phyloP scores from a whole-genome alignment of 2,888 invertebrate species.

The Polydrusus tereticollis region DNA sequence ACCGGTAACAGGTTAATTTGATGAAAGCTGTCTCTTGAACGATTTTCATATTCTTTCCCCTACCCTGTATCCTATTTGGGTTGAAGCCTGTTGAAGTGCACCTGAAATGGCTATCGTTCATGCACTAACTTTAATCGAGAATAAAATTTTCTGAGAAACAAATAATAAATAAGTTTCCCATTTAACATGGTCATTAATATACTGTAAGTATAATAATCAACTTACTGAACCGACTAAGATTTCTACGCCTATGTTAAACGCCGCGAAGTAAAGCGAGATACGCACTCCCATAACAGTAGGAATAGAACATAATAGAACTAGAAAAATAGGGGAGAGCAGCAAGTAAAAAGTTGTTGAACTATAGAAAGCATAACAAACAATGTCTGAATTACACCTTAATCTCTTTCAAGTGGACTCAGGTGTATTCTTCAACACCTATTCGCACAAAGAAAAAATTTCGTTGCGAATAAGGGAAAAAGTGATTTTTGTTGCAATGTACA shows the following conservation, averaged over 20 bases:
- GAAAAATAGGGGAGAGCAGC: slow-evolving; percentile 20
- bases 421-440: slow-evolving; percentile 65
- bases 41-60: too few species aligned
- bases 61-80: too few species aligned
- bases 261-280: slow-evolving; percentile 8
- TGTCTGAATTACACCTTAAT: slow-evolving; percentile 61
- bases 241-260: slow-evolving; percentile 5
- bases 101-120: too few species aligned
- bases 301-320: slow-evolving; percentile 22
- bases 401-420: slow-evolving; percentile 66
- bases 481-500: not conserved
- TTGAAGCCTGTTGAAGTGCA: too few species aligned
- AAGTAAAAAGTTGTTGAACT: slow-evolving; percentile 34
- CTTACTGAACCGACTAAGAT: not conserved
- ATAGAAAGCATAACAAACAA: slow-evolving; percentile 47
- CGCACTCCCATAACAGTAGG: slow-evolving; percentile 16
- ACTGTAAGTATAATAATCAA: too few species aligned
- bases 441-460: slow-evolving; percentile 53
- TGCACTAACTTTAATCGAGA: too few species aligned
- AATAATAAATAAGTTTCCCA: too few species aligned
- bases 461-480: slow-evolving; percentile 25
- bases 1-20: too few species aligned
- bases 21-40: too few species aligned
- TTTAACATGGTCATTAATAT: too few species aligned
- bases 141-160: too few species aligned